phyloP scores from a whole-genome alignment of 2,113 vertebrate genomes.

The Salvelinus sp. region DNA sequence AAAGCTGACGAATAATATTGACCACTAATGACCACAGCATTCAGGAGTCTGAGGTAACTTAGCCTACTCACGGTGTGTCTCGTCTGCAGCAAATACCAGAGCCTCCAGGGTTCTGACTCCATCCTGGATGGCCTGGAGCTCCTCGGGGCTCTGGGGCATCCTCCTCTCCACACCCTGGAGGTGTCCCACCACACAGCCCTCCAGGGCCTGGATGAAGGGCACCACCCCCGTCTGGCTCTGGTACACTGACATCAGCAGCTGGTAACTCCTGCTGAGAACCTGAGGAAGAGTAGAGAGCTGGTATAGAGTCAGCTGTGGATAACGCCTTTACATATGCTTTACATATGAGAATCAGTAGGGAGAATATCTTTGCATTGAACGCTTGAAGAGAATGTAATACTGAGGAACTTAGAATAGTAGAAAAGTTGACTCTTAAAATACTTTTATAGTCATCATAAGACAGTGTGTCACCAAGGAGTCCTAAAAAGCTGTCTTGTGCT shows the following conservation, averaged over 20 bases:
- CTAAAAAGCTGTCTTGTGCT: constrained; percentile 13
- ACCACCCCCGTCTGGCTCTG: constrained; percentile 79
- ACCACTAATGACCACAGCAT: not conserved
- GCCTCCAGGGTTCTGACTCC: constrained; percentile 70
- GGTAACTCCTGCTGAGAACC: constrained; percentile 83
- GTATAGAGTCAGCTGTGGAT: no score
- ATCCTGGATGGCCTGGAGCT: constrained; percentile 84
- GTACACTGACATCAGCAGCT: constrained; percentile 86
- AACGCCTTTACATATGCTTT: no score
- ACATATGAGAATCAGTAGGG: no score
- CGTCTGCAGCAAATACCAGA: constrained; percentile 78
- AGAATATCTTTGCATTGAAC: not conserved
- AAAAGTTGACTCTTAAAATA: not conserved
- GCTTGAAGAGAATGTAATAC: not conserved
- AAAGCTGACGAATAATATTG: no score
- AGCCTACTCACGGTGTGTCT: constrained; percentile 74
- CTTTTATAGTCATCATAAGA: not conserved
- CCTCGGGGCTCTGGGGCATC: constrained; percentile 80
- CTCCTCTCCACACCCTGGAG: constrained; percentile 81
- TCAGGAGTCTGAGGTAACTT: not conserved
- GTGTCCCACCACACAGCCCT: constrained; percentile 76
- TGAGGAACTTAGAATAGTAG: not conserved
- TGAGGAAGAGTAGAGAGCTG: constrained; percentile 47
- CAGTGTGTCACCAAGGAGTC: not conserved
- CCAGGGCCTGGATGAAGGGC: constrained; percentile 84